A percentile compares a stretch with the other conserved stretches of the same genome.
phyloP scores from a whole-genome alignment of 2,888 invertebrate species.

The Creontiades dilutus region DNA sequence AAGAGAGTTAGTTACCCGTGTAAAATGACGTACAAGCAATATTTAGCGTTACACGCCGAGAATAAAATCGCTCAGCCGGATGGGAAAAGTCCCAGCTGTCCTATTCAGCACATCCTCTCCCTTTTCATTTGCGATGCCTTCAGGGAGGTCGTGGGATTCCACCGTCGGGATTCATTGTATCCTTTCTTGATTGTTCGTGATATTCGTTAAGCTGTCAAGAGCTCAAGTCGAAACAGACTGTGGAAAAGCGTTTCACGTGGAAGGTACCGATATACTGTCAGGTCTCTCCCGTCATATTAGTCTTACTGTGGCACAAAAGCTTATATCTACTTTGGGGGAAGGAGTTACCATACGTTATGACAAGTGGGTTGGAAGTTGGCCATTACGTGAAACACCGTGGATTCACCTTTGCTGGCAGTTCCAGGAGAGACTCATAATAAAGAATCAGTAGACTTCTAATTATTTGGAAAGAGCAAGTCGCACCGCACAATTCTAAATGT shows the following conservation, averaged over 20 bases:
- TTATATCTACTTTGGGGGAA: too few relatives aligned
- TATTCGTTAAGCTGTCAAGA: neutral
- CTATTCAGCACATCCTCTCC: constrained; percentile 22
- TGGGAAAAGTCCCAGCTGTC: constrained; percentile 10
- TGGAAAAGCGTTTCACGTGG: neutral
- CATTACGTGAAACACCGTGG: too few relatives aligned
- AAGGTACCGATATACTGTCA: too few relatives aligned
- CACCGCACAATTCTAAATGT: too few relatives aligned
- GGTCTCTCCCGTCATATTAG: too few relatives aligned
- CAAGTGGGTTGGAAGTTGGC: too few relatives aligned
- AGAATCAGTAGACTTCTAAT: too few relatives aligned
- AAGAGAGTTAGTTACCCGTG: neutral
- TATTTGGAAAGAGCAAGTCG: too few relatives aligned
- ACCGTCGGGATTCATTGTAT: constrained; percentile 6
- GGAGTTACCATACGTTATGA: too few relatives aligned
- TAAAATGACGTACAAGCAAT: neutral
- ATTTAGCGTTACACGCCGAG: neutral
- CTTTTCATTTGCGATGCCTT: neutral
- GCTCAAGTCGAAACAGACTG: neutral
- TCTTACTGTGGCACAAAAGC: too few relatives aligned
- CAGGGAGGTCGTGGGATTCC: constrained; percentile 1
- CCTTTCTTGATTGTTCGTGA: neutral
- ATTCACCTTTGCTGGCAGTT: too few relatives aligned
- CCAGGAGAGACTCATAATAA: too few relatives aligned
- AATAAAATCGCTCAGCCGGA: neutral